Evolutionary conservation across 2,797 vertebrate genomes (phyloP), one percentile per base, ranked within the genome.

Genomic region (Erithacus rubecula): DNA sequence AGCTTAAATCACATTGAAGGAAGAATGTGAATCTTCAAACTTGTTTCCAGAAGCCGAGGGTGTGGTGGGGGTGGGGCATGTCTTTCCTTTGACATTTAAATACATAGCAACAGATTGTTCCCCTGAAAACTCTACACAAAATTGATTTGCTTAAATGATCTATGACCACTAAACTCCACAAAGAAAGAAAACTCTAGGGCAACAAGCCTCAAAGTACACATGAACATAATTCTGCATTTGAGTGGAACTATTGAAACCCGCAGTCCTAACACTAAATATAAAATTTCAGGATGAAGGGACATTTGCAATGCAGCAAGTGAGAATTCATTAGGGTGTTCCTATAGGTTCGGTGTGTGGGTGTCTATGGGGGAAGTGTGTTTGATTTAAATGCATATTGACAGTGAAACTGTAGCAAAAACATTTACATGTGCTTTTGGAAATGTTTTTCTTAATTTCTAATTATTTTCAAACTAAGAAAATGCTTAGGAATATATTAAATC

Each of bases 51-150:
- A 87, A 44, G 12, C 8, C 10, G 4, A 20, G 2, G 8, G 2
- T 39, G 7, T 29, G 9, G 3, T 4, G 19, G 17, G 21, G 4
- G 1, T 29, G 4, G 20, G 6, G 2, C 51, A 39, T 1, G 12
- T 47, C 27, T 51, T 90, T 63, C 22, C n/a, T 83, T 75, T 47
- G 60, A 30, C 34, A 52, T 53, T 55, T 47, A 32, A 59, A 83
- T 23, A 46, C 7, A 56, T 1, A 65, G 20, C 12, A 83, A 74
- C 15, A 75, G 49, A 71, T 30, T 10, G 10, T 5, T 43, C 5
- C 53, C 43, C 32, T n/a, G 26, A 46, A 77, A 81, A 44, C 10
- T 6, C 20, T 14, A 17, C 16, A 29, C 60, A 85, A 65, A 86
- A 47, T 8, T 12, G 8, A 68, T 78, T 58, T 75, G 43, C 26